A percentile compares a stretch with the other conserved stretches of the same genome.
Conservation (phyloP, 1,140 invertebrate genomes). For the Drosophila kikkawai region DNA sequence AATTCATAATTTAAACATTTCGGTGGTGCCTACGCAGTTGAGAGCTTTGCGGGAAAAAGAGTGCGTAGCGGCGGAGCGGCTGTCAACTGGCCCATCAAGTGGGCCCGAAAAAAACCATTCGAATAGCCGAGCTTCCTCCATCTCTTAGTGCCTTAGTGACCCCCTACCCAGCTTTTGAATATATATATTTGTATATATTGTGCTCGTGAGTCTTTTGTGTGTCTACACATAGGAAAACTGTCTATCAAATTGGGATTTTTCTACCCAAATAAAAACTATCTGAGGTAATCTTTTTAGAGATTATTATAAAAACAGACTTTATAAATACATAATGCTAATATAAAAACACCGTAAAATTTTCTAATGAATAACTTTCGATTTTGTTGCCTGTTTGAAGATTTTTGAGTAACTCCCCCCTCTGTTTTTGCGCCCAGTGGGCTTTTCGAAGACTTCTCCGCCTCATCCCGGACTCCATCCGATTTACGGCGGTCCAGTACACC, state of each 20-base stretch:
- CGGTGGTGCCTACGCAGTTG: slow-evolving; percentile 48
- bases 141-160: slow-evolving; percentile 47
- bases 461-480: slow-evolving; percentile 19
- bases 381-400: neutral
- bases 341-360: neutral
- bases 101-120: slow-evolving; percentile 35
- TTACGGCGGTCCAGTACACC: slow-evolving; percentile 47
- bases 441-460: slow-evolving; percentile 2
- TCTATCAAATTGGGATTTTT: neutral
- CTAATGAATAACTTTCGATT: neutral
- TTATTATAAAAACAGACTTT: neutral
- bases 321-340: neutral
- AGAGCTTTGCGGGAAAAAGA: slow-evolving; percentile 5
- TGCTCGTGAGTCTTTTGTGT: slow-evolving; percentile 22
- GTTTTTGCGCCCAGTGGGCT: slow-evolving; percentile 14
- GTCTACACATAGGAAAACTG: slow-evolving; percentile 17
- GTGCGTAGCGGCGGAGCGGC: slow-evolving; percentile 2
- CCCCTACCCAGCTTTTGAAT: slow-evolving; percentile 53
- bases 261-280: neutral
- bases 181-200: slow-evolving; percentile 23
- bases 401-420: slow-evolving; percentile 38
- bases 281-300: neutral
- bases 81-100: slow-evolving; percentile 52
- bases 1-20: slow-evolving; percentile 55
- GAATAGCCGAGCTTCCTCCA: slow-evolving; percentile 9